Base-by-base conservation (phyloP, 2,888 invertebrate genomes). In the Euphydryas editha region DNA sequence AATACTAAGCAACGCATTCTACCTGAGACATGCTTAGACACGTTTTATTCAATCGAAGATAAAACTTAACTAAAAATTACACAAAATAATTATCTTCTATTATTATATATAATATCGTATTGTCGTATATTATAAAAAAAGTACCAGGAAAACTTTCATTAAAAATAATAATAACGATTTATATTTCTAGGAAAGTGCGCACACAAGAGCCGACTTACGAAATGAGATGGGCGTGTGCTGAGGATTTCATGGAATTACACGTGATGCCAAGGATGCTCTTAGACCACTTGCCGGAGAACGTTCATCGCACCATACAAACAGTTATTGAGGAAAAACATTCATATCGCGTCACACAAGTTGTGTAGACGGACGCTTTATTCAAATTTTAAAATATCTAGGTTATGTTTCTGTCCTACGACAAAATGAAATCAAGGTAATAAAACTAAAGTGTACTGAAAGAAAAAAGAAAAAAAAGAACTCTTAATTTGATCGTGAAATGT, bases 261-360 rank as follows among this genome's bases (percentile, higher is more conserved):
- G 96, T 98, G 60, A 97, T 97, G 95, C 97, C 97, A 7, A 93
- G 96, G 58, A 98, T 98, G 96, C 82, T 98, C 5, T 92, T 96
- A 1, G 98, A 98, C 85, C 98, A 98, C 83, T 88, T 98, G 57
- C 98, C 98, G 0, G 95, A 97, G 81, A 95, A 95, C 81, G 95
- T 97, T 18, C 94, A 95, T 75, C 92, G 94, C 73, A 96, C 96
- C 21, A 87, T 98, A 59, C 93, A 94, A 59, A 95, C 94, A 0
- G 92, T 96, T 57, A 81, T 96, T 20, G 90, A 93, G 49, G 94
- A 94, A 75, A 78, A 86, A 39, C 90, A 91, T 69, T 83, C 89
- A 18, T 93, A 92, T 63, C 84, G 92, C 46, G 81, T 88, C 68
- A 91, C 91, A 18, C 92, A 92, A n/a, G 74, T 78, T 8, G 75